Evolutionary conservation across 1,140 invertebrate genomes (phyloP).

Genomic region (Ptiloglossa arizonensis): DNA sequence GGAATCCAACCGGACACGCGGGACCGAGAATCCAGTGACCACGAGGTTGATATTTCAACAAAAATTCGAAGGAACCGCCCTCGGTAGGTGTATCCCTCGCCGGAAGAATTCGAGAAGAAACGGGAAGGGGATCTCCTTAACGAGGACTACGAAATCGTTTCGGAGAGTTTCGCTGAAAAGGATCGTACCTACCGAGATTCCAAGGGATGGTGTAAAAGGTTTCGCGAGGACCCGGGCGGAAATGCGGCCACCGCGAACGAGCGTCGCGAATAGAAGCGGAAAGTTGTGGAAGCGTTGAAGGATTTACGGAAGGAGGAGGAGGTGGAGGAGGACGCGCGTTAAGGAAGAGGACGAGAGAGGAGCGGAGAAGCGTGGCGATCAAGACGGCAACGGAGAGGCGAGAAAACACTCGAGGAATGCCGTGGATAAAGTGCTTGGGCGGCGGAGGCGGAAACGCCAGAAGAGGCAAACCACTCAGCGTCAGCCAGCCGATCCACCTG

Average conservation of each 20-base stretch:
- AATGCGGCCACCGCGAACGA: slow-evolving; percentile 45
- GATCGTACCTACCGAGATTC: too few relatives aligned
- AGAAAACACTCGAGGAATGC: slow-evolving; percentile 74
- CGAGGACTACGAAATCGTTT: neutral
- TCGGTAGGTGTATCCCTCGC: too few relatives aligned
- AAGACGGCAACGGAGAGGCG: slow-evolving; percentile 52
- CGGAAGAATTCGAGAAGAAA: too few relatives aligned
- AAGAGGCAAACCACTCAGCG: slow-evolving; percentile 78
- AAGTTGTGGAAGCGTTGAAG: slow-evolving; percentile 39
- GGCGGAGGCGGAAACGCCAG: slow-evolving; percentile 75
- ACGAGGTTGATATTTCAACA: too few relatives aligned
- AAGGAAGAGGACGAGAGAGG: slow-evolving; percentile 1
- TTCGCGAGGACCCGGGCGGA: slow-evolving; percentile 1
- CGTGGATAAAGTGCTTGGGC: slow-evolving; percentile 81
- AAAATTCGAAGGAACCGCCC: neutral
- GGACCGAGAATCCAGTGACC: too few relatives aligned
- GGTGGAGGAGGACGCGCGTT: too few relatives aligned
- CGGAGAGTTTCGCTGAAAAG: neutral
- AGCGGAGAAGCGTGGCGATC: slow-evolving; percentile 32
- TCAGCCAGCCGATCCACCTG: slow-evolving; percentile 81
- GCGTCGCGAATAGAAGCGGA: slow-evolving; percentile 37
- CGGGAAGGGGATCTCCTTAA: neutral
- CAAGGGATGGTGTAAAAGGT: neutral
- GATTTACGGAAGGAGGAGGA: slow-evolving; percentile 42
- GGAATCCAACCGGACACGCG: too few relatives aligned